These are phyloP conservation scores for Sylvia borin DNA, from an alignment of 2,797 vertebrate species.

Conservation along the genomic window DNA sequence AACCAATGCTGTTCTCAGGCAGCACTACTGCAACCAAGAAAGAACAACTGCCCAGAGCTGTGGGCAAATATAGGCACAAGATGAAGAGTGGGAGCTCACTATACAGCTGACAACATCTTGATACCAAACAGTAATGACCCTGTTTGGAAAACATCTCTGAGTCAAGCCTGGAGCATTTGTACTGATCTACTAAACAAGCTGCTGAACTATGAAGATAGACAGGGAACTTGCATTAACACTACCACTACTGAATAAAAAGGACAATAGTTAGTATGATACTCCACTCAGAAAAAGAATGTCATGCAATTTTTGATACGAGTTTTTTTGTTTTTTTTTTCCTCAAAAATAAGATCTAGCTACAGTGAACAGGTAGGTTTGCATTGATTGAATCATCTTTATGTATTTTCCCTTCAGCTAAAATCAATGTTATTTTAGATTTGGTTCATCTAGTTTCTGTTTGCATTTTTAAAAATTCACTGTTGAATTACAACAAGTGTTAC, in stretches of 20 bases:
- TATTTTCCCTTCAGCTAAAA: background rate
- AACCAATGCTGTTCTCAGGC: background rate
- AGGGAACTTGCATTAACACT: background rate
- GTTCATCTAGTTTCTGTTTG: background rate
- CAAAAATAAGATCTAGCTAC: background rate
- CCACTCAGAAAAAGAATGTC: background rate
- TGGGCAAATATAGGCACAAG: background rate
- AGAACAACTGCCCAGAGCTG: background rate
- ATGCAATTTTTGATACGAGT: background rate
- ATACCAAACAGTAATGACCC: background rate
- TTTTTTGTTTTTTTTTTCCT: background rate
- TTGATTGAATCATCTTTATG: background rate
- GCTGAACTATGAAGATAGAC: background rate
- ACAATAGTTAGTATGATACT: background rate
- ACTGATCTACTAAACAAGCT: background rate
- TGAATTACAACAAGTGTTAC: background rate
- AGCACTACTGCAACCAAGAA: background rate
- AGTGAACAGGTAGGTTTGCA: background rate
- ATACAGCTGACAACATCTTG: background rate
- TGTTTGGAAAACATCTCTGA: background rate
- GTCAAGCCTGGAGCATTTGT: background rate
- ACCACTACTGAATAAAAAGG: background rate
- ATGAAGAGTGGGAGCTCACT: background rate
- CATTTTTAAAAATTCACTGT: background rate
- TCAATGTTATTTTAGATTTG: background rate